A percentile compares a stretch with the other conserved stretches of the same genome.
phyloP scores from a whole-genome alignment of 2,888 invertebrate species.

The Plebejus anna region DNA sequence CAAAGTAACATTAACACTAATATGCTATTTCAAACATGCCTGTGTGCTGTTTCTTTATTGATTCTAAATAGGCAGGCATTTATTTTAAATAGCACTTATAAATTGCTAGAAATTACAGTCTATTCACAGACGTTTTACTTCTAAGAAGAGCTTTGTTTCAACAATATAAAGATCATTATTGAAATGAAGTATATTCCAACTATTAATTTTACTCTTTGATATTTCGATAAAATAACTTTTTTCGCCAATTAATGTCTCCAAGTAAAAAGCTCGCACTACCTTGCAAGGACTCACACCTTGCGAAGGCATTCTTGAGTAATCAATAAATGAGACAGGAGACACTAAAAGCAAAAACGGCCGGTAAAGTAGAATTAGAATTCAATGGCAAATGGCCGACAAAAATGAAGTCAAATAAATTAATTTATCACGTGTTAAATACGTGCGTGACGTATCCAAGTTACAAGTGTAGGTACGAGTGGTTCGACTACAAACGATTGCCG shows the following conservation, averaged over 20 bases:
- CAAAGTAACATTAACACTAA: background rate
- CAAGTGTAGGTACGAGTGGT: slow-evolving; percentile 18
- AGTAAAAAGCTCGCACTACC: background rate
- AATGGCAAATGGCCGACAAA: slow-evolving; percentile 19
- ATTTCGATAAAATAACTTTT: background rate
- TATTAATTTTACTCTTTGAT: background rate
- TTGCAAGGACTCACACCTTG: slow-evolving; percentile 1
- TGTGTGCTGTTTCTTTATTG: slow-evolving; percentile 1
- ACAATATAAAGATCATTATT: background rate
- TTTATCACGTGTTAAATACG: slow-evolving; percentile 25
- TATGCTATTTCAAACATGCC: background rate
- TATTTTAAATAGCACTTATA: slow-evolving; percentile 9
- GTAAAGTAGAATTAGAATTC: background rate
- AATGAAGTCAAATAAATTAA: slow-evolving; percentile 23
- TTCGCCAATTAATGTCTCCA: background rate
- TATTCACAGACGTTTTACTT: background rate
- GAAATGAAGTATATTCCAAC: background rate
- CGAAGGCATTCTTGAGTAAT: background rate
- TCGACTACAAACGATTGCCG: slow-evolving; percentile 14
- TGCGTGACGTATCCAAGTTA: slow-evolving; percentile 13
- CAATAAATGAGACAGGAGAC: background rate
- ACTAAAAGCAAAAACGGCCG: slow-evolving; percentile 3
- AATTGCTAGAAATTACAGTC: background rate
- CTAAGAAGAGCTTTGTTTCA: background rate
- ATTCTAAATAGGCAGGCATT: background rate